Conservation (phyloP, 1,140 invertebrate species). For the Rhyacophila brunnea region DNA sequence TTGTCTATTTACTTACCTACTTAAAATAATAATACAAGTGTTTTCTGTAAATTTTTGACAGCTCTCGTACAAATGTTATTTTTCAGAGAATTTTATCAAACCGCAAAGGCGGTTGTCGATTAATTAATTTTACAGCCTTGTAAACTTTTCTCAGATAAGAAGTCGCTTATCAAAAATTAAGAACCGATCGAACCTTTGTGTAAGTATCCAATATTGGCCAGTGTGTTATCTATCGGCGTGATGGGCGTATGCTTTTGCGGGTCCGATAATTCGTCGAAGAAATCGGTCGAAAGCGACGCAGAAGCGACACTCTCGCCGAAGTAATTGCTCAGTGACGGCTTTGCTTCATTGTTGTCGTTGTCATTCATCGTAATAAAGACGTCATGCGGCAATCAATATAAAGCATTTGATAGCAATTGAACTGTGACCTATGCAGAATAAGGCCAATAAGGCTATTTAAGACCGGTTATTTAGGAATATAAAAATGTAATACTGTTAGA, state of each 20-base stretch:
- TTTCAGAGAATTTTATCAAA: too few species aligned
- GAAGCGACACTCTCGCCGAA: conserved; percentile 46
- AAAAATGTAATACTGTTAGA: too few species aligned
- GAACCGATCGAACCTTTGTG: conserved; percentile 38
- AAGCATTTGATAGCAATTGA: conserved; percentile 19
- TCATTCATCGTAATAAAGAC: conserved; percentile 19
- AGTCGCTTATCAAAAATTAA: not conserved
- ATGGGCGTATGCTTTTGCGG: conserved; percentile 26
- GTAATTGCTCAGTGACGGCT: conserved; percentile 50
- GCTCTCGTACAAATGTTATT: too few species aligned
- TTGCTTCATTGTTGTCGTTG: conserved; percentile 38
- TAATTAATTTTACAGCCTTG: too few species aligned
- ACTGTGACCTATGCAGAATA: conserved; percentile 12
- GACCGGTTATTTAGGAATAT: too few species aligned
- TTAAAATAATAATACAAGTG: too few species aligned
- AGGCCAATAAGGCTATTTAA: too few species aligned
- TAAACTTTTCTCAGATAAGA: too few species aligned
- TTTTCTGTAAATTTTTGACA: too few species aligned
- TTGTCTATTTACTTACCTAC: too few species aligned
- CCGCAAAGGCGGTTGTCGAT: too few species aligned
- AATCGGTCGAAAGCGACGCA: conserved; percentile 40
- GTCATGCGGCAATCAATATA: conserved; percentile 14
- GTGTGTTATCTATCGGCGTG: conserved; percentile 39
- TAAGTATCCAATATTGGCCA: conserved; percentile 44
- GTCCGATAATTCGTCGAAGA: conserved; percentile 48